Conservation (phyloP, 2,888 invertebrate species). For the Napeogenes sylphis region DNA sequence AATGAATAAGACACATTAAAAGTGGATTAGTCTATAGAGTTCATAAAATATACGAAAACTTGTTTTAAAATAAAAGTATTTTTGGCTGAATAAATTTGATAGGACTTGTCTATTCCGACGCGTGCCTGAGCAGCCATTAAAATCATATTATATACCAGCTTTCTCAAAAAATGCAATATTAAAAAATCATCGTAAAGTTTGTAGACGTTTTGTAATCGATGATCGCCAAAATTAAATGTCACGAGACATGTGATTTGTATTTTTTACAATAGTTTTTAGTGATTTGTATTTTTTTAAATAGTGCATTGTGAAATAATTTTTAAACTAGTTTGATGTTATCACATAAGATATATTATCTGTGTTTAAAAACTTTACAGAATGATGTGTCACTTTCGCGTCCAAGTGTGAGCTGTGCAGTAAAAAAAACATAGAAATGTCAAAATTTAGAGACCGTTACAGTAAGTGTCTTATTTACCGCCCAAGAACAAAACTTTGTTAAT, state of each 20-base stretch:
- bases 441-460: constrained; percentile 29
- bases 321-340: constrained; percentile 1
- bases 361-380: constrained; percentile 25
- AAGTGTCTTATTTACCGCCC: constrained; percentile 15
- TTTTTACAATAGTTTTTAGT: neutral
- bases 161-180: constrained; percentile 40
- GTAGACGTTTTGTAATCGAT: constrained; percentile 44
- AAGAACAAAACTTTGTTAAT: constrained; percentile 3
- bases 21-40: too few species aligned
- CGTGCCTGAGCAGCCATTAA: neutral
- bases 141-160: neutral
- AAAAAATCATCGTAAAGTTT: constrained; percentile 47
- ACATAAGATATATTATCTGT: constrained; percentile 17
- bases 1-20: too few species aligned
- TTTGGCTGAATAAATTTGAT: neutral
- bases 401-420: constrained; percentile 29
- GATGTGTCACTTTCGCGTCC: constrained; percentile 32
- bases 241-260: constrained; percentile 20
- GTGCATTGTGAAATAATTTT: too few species aligned
- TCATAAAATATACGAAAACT: neutral
- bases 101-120: neutral
- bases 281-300: constrained; percentile 15
- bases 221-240: constrained; percentile 26
- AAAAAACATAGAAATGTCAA: constrained; percentile 32
- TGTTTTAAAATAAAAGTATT: neutral